phyloP scores from a whole-genome alignment of 2,797 vertebrate species.

The Selene dorsalis region DNA sequence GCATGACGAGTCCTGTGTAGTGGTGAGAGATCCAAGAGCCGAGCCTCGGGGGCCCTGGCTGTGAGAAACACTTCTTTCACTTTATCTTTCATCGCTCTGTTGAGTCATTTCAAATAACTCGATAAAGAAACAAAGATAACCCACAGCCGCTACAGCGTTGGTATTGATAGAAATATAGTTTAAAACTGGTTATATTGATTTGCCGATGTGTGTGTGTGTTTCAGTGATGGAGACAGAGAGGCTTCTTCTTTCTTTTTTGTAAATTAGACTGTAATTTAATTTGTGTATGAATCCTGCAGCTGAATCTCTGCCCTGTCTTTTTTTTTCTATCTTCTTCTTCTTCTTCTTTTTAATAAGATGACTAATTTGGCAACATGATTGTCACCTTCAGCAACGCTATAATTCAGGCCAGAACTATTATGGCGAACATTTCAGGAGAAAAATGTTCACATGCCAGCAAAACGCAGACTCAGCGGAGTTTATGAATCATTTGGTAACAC shows the following conservation, averaged over 20 bases:
- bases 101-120: conserved; percentile 57
- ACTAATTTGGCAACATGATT: conserved; percentile 74
- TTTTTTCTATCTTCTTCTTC: conserved; percentile 23
- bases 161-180: conserved; percentile 51
- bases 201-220: conserved; percentile 18
- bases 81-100: conserved; percentile 57
- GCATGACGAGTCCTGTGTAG: conserved; percentile 58
- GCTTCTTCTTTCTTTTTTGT: background rate
- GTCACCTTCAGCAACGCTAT: conserved; percentile 67
- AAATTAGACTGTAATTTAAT: conserved; percentile 23
- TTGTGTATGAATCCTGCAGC: background rate
- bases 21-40: conserved; percentile 53
- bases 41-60: conserved; percentile 62
- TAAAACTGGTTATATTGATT: conserved; percentile 48
- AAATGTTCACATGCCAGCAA: conserved; percentile 71
- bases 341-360: conserved; percentile 47
- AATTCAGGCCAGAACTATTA: conserved; percentile 64
- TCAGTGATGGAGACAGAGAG: conserved; percentile 11
- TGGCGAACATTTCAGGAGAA: conserved; percentile 62
- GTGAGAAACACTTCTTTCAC: conserved; percentile 53
- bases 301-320: conserved; percentile 37
- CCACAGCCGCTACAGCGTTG: conserved; percentile 38
- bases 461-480: conserved; percentile 76
- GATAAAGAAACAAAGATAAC: conserved; percentile 70
- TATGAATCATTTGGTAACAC: conserved; percentile 76